Evolutionary conservation across 2,888 invertebrate species (phyloP), one percentile per base, ranked within the genome.

Genomic region (Leptogaster cylindrica): DNA sequence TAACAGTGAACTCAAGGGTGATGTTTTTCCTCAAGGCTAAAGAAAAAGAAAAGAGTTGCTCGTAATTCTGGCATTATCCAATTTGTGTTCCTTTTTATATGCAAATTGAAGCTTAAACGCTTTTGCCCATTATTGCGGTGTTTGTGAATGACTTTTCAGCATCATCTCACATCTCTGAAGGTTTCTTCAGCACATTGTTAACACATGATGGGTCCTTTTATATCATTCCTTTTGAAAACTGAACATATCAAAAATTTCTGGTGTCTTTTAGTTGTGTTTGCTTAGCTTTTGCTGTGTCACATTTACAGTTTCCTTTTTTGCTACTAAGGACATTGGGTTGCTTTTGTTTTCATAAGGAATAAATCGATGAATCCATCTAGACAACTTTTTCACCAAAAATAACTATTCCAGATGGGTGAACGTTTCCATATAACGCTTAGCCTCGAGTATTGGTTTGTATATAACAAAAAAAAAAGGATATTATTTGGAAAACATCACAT

Each of bases 361-460:
- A 55, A 55, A 55, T 55, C 39, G 55, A 55, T 55, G 55, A 55
- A 55, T 55, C 39, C 55, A n/a, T 55, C 20, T 33, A 55, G 39
- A 39, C 33, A 55, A 55, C 36, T 55, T 55, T 55, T 55, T 14
- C 36, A 39, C 25, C 55, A 23, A 36, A n/a, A 55, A 55, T 39
- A 55, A 55, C 36, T 36, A 55, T 55, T 36, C 20, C 55, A 55
- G 55, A 55, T 55, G 55, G 20, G 55, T 36, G 36, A 36, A 23
- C 55, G 3, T 23, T 12, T 2, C 8, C 18, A 33, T 8, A 25
- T 20, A 8, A 41, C n/a, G 25, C 23, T 10, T 7, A n/a, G n/a
- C n/a, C n/a, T n/a, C n/a, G n/a, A n/a, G n/a, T n/a, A n/a, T n/a
- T n/a, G n/a, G n/a, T n/a, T n/a, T n/a, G n/a, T n/a, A n/a, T n/a